Percentiles rank a stretch among this genome's conserved stretches.
phyloP scores from a whole-genome alignment of 1,140 invertebrate genomes.

The Drosophila arizonae region DNA sequence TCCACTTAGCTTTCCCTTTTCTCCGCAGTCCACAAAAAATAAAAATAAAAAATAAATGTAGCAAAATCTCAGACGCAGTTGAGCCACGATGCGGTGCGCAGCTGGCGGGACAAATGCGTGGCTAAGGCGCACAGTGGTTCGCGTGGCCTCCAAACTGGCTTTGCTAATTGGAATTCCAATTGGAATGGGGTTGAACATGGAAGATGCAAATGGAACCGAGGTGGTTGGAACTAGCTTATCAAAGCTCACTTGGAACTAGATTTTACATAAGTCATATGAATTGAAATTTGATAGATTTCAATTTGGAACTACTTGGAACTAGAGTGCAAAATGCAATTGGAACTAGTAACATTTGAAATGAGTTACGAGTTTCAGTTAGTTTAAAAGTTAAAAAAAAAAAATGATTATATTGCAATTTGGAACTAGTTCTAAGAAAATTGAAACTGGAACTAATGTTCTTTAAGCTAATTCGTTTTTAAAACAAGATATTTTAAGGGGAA shows the following conservation, averaged over 20 bases:
- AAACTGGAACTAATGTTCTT: not conserved
- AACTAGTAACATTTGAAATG: no score
- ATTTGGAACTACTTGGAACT: no score
- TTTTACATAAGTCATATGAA: no score
- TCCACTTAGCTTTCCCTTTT: slow-evolving; percentile 16
- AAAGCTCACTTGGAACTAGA: no score
- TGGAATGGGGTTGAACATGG: no score
- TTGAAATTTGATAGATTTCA: no score
- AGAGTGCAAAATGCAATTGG: not conserved
- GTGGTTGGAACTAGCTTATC: no score
- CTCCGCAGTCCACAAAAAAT: not conserved
- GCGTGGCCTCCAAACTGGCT: not conserved
- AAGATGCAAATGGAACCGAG: no score
- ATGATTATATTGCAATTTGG: not conserved
- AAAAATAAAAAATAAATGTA: slow-evolving; percentile 20
- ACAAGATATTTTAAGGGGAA: no score
- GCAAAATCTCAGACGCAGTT: slow-evolving; percentile 26
- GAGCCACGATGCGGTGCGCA: not conserved
- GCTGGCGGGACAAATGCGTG: slow-evolving; percentile 2
- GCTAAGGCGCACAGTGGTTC: slow-evolving; percentile 29
- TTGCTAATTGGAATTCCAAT: not conserved
- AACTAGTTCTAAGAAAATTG: not conserved
- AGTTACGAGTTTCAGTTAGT: no score
- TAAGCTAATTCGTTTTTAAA: no score
- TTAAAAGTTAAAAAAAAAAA: no score